Base-by-base conservation (phyloP, 2,113 vertebrate species). In the Tetraodon nigroviridis region DNA sequence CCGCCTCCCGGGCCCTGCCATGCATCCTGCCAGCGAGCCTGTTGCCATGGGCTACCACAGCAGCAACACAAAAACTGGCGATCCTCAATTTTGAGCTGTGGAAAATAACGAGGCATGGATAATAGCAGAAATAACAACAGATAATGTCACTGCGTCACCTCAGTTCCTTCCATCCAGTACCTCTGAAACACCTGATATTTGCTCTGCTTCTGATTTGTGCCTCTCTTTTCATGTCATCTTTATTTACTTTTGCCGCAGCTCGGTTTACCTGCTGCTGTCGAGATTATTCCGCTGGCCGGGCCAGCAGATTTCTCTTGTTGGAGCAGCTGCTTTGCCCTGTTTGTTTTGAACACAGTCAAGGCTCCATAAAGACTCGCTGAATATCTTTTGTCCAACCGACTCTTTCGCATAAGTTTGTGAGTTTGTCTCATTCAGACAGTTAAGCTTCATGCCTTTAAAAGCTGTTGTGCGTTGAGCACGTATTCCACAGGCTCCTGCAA, bases 21-120 rank as follows among this genome's bases (percentile, higher is more conserved):
- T 21, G 54, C 92, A 91, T 93, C 89, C 90, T 89, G 88, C 75
- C 74, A 71, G 41, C 54, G 5, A 78, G 86, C 90, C 84, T 89
- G 85, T 93, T 92, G 92, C 81, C 82, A 88, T 44, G 64, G 64
- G 80, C 76, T 56, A 90, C 85, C 47, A 72, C 11, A 72, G 76
- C 50, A 51, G 62, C 6, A 3, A 81, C 50, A 52, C 76, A 75
- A 75, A 79, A 75, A 42, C 73, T 72, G 64, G 52, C 44, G 64
- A 37, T 37, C 10, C 32, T 37, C 8, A 37, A 37, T 7, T 37
- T 11, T 37, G 68, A 69, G 52, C 15, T 0, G 55, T 67, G 66
- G 50, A 59, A 73, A 67, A 89, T 83, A 88, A 86, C 1, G 46
- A 62, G 59, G 68, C 65, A 22, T 49, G 62, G 80, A 77, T 69